phyloP scores from a whole-genome alignment of 2,113 vertebrate genomes.

The Climacteris rufus region DNA sequence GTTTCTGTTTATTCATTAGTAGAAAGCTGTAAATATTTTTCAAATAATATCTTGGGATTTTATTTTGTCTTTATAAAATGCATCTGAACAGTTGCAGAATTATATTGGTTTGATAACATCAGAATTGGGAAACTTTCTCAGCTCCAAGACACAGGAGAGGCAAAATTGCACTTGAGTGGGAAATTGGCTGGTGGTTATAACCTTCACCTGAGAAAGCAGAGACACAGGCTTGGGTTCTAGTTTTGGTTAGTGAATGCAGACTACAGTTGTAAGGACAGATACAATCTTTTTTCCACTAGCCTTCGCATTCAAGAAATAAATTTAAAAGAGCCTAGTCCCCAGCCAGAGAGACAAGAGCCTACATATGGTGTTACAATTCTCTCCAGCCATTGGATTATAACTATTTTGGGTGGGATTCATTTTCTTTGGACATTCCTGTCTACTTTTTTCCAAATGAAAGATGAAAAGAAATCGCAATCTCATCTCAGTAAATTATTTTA shows the following conservation, averaged over 20 bases:
- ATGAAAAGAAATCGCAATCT: neutral
- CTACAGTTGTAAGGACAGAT: neutral
- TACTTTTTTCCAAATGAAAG: neutral
- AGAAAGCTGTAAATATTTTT: neutral
- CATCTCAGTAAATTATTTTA: neutral
- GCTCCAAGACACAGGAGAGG: neutral
- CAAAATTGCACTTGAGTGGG: neutral
- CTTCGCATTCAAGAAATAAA: neutral
- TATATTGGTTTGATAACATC: neutral
- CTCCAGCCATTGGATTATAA: neutral
- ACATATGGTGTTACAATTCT: neutral
- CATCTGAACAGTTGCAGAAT: neutral
- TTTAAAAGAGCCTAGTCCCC: neutral
- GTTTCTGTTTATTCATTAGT: neutral
- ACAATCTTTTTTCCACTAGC: neutral
- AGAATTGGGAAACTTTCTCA: neutral
- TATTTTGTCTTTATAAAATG: neutral
- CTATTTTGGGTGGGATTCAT: neutral
- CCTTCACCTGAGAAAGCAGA: neutral
- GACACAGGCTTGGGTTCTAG: neutral
- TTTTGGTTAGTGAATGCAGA: neutral
- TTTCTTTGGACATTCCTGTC: neutral
- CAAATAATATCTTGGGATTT: neutral
- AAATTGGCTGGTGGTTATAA: neutral
- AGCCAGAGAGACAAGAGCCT: neutral